Evolutionary conservation across 2,888 invertebrate species (phyloP), one percentile per base, ranked within the genome.

Genomic region (Polietes domitor): DNA sequence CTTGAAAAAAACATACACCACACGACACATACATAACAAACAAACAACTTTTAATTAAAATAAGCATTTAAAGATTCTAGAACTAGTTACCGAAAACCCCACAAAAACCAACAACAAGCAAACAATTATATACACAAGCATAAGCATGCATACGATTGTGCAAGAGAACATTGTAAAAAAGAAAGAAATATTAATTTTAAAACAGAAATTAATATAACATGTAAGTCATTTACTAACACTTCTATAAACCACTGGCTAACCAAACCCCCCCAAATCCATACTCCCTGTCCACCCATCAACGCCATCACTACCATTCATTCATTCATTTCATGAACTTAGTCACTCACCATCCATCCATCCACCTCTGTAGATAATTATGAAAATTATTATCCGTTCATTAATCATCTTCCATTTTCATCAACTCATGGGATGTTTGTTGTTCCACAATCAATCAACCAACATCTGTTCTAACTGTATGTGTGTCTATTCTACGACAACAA

Each of bases 61-160:
- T 68, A 65, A 63, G 68, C 68, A 68, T 68, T 68, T 68, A 68
- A 41, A 68, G 68, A 68, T 68, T 41, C 37, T 65, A 37, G 37
- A 41, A 68, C 43, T 24, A 68, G 61, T 24, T 61, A 61, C n/a
- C 28, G 26, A 32, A n/a, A 61, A 53, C n/a, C 50, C 61, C 3
- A 28, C n/a, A 61, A 41, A 43, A 65, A 68, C 43, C 10, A 4
- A 17, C n/a, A 58, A 32, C 5, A 61, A 61, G n/a, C 17, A 68
- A 68, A 43, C 15, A 43, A 68, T 32, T 32, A 28, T 61, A 61
- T 32, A 28, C 28, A 17, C 28, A n/a, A 32, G 5, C 61, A 55
- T 32, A 21, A n/a, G n/a, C 7, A n/a, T 47, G n/a, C 15, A 12
- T 41, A 41, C 41, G 12, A 41, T 41, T 41, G 50, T 2, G 9